Conservation (phyloP, 2,113 vertebrate species). For the Antennarius striatus region DNA sequence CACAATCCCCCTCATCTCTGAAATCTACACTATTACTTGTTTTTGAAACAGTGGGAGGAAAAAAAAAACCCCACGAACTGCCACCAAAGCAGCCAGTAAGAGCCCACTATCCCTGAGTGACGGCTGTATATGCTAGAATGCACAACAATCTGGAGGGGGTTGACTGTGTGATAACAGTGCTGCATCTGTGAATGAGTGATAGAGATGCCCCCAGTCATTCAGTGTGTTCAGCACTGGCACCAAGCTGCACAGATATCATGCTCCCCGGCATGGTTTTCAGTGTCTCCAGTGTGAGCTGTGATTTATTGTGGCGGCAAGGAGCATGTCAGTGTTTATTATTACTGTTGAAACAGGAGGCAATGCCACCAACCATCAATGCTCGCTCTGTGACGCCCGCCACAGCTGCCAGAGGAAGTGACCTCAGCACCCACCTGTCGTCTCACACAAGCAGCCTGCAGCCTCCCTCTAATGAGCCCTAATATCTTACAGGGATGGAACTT, state of each 20-base stretch:
- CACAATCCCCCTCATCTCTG: slow-evolving; percentile 54
- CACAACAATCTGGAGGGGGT: slow-evolving; percentile 19
- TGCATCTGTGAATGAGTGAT: slow-evolving; percentile 44
- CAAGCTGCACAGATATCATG: slow-evolving; percentile 39
- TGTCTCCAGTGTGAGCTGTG: slow-evolving; percentile 57
- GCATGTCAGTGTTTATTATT: slow-evolving; percentile 79
- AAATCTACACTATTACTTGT: slow-evolving; percentile 50
- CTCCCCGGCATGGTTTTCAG: slow-evolving; percentile 49
- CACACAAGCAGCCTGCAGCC: slow-evolving; percentile 48
- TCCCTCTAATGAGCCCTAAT: slow-evolving; percentile 56
- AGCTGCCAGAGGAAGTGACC: slow-evolving; percentile 75
- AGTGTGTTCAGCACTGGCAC: slow-evolving; percentile 47
- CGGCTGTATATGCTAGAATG: slow-evolving; percentile 24
- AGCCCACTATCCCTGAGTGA: slow-evolving; percentile 34
- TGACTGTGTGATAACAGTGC: slow-evolving; percentile 22
- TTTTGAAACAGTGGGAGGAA: slow-evolving; percentile 42
- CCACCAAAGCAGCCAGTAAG: slow-evolving; percentile 23
- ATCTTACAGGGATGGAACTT: slow-evolving; percentile 50
- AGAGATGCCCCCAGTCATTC: slow-evolving; percentile 13
- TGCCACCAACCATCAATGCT: slow-evolving; percentile 67
- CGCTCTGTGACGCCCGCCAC: slow-evolving; percentile 59
- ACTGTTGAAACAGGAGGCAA: slow-evolving; percentile 74
- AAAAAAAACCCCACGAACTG: not conserved
- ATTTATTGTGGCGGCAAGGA: slow-evolving; percentile 70
- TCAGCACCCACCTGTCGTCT: slow-evolving; percentile 72